Evolutionary conservation across 1,140 invertebrate genomes (phyloP).

Genomic region (Cydia fagiglandana): DNA sequence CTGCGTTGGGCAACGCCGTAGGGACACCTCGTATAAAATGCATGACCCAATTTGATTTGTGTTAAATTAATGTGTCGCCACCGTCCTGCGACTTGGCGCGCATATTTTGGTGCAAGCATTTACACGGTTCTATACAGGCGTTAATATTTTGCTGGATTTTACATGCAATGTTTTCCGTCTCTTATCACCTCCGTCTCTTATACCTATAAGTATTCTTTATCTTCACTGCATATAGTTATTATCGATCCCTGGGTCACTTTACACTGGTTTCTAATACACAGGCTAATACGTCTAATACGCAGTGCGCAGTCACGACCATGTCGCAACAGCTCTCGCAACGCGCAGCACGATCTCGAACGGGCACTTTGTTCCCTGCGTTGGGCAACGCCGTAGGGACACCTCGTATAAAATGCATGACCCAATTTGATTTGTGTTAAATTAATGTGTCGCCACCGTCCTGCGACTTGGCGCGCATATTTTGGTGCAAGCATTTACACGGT

Average conservation of each 20-base stretch:
- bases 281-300: no score
- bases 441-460: neutral
- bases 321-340: slow-evolving; percentile 6
- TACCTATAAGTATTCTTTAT: no score
- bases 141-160: no score
- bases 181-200: no score
- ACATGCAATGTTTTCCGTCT: no score
- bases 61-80: slow-evolving; percentile 2
- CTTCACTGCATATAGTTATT: no score
- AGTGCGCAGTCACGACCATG: slow-evolving; percentile 16
- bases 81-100: neutral
- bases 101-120: slow-evolving; percentile 6
- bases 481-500: neutral
- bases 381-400: slow-evolving; percentile 7
- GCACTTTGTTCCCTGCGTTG: slow-evolving; percentile 12
- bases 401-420: slow-evolving; percentile 16
- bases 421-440: slow-evolving; percentile 14
- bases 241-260: no score
- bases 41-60: slow-evolving; percentile 16
- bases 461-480: neutral
- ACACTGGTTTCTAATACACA: no score
- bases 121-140: neutral
- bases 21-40: slow-evolving; percentile 17
- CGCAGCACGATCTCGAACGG: slow-evolving; percentile 1
- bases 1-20: slow-evolving; percentile 3